Conservation (phyloP, 2,888 invertebrate genomes). For the Chaetoderma sp. region DNA sequence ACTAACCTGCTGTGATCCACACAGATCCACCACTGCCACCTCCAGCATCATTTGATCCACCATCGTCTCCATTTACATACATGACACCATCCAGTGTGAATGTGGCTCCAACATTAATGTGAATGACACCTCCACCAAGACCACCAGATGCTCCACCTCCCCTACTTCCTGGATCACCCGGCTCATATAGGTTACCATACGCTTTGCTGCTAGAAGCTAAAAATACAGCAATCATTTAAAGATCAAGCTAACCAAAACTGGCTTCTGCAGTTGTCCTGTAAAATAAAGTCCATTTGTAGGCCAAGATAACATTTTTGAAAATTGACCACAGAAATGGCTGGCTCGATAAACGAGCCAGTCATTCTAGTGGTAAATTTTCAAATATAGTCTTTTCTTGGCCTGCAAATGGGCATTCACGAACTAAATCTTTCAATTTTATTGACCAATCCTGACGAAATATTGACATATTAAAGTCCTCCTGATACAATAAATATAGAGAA, state of each 20-base stretch:
- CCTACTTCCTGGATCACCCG: constrained; percentile 39
- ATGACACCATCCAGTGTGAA: constrained; percentile 49
- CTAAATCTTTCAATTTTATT: too few species aligned
- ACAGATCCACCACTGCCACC: constrained; percentile 51
- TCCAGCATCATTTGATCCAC: constrained; percentile 27
- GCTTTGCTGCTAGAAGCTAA: constrained; percentile 36
- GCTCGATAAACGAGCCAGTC: too few species aligned
- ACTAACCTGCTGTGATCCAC: constrained; percentile 47
- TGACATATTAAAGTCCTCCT: too few species aligned
- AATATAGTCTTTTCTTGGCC: too few species aligned
- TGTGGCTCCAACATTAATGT: constrained; percentile 43
- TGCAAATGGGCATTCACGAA: too few species aligned
- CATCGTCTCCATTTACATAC: constrained; percentile 44
- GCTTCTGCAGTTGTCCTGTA: too few species aligned
- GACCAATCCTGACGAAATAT: too few species aligned
- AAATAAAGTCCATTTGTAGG: too few species aligned
- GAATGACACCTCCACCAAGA: constrained; percentile 45
- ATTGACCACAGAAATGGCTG: too few species aligned
- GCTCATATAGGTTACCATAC: constrained; percentile 49
- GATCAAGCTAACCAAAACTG: not conserved
- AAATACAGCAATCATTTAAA: constrained; percentile 20
- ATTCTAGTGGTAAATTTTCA: too few species aligned
- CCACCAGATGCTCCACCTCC: constrained; percentile 45
- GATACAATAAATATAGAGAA: too few species aligned
- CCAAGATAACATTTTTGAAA: too few species aligned